These are phyloP conservation scores for Perdita meconis DNA, from an alignment of 2,888 invertebrate species.

Conservation along the genomic window DNA sequence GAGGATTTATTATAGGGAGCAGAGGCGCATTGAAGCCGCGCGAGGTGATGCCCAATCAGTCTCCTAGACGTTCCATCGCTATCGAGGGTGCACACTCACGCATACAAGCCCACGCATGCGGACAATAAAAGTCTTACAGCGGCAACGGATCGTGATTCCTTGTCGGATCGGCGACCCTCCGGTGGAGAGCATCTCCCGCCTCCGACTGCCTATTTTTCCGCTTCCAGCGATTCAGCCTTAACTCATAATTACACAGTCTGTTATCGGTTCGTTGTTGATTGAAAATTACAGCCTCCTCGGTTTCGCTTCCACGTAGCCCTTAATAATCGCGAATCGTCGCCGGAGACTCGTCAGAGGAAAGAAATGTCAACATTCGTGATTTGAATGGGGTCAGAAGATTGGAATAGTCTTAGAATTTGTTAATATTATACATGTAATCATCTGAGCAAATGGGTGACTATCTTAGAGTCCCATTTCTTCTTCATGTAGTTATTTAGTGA, in stretches of 20 bases:
- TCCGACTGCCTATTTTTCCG: slow-evolving; percentile 51
- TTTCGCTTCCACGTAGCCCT: slow-evolving; percentile 37
- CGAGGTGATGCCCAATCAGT: slow-evolving; percentile 70
- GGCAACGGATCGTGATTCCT: slow-evolving; percentile 24
- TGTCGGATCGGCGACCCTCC: slow-evolving; percentile 34
- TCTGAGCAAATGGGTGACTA: too few relatives aligned
- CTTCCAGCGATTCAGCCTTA: slow-evolving; percentile 69
- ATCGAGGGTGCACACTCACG: slow-evolving; percentile 53
- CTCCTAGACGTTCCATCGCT: slow-evolving; percentile 56
- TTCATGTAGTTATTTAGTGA: too few relatives aligned
- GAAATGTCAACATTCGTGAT: not conserved
- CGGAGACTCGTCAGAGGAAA: not conserved
- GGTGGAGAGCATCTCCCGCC: slow-evolving; percentile 29
- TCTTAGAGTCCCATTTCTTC: too few relatives aligned
- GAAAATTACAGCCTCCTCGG: slow-evolving; percentile 78
- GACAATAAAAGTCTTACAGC: slow-evolving; percentile 60
- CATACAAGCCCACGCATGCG: slow-evolving; percentile 7
- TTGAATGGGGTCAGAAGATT: slow-evolving; percentile 24
- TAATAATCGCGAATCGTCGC: slow-evolving; percentile 52
- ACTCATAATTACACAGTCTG: slow-evolving; percentile 79
- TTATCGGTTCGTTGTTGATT: slow-evolving; percentile 74
- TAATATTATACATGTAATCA: too few relatives aligned
- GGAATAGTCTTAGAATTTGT: not conserved
- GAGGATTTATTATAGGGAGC: slow-evolving; percentile 68
- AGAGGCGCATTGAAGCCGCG: slow-evolving; percentile 62